These are phyloP conservation scores for Lysiphlebus fabarum DNA, from an alignment of 1,140 invertebrate species.

Conservation along the genomic window DNA sequence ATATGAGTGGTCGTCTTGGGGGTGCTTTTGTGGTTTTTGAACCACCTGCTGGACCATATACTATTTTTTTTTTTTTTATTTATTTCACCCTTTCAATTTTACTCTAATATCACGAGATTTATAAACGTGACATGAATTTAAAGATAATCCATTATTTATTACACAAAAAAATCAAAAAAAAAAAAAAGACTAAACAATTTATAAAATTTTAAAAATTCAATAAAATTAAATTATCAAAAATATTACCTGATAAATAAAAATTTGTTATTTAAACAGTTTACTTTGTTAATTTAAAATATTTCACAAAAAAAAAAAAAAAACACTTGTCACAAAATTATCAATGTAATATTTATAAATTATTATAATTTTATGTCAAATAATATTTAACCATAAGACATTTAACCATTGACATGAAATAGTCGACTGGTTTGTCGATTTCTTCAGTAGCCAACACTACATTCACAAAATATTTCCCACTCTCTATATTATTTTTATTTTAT, in stretches of 20 bases:
- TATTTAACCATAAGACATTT: slow-evolving; percentile 13
- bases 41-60: slow-evolving; percentile 24
- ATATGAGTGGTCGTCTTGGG: slow-evolving; percentile 8
- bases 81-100: slow-evolving; percentile 6
- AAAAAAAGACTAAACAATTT: background rate
- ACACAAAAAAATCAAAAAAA: background rate
- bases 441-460: slow-evolving; percentile 14
- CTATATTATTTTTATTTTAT: slow-evolving; percentile 7
- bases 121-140: background rate
- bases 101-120: slow-evolving; percentile 1
- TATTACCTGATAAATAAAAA: background rate
- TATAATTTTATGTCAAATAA: background rate
- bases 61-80: background rate
- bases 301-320: no score
- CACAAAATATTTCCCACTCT: slow-evolving; percentile 29
- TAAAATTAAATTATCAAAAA: background rate
- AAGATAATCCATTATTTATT: background rate
- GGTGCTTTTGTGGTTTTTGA: background rate
- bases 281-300: no score
- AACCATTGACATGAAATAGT: slow-evolving; percentile 20
- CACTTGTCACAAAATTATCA: no score
- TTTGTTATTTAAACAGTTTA: no score
- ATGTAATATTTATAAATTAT: background rate
- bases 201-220: background rate
- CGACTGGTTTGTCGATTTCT: slow-evolving; percentile 18